A percentile compares a stretch with the other conserved stretches of the same genome.
phyloP scores from a whole-genome alignment of 2,888 invertebrate species.

The Idaea straminata region DNA sequence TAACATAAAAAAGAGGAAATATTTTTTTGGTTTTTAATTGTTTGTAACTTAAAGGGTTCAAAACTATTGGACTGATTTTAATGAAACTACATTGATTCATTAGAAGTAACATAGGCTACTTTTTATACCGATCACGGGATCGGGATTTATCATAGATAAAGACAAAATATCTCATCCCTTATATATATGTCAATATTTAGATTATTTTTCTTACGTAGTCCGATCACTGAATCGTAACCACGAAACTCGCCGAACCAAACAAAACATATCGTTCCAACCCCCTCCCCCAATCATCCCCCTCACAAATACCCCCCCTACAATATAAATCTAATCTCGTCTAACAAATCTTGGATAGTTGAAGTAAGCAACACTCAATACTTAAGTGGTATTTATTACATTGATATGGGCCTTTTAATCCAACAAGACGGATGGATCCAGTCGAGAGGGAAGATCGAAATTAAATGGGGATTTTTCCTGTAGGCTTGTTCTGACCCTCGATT shows the following conservation, averaged over 20 bases:
- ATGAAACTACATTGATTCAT: too few relatives aligned
- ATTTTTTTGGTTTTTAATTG: too few relatives aligned
- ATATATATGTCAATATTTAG: too few relatives aligned
- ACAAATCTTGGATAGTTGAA: background rate
- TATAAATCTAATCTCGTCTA: constrained; percentile 8
- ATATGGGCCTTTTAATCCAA: constrained; percentile 29
- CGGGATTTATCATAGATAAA: too few relatives aligned
- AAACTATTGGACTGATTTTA: too few relatives aligned
- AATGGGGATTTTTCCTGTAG: background rate
- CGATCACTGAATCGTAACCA: background rate
- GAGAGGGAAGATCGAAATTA: constrained; percentile 16
- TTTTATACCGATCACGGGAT: too few relatives aligned
- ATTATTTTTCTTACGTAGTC: background rate
- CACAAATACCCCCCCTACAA: constrained; percentile 26
- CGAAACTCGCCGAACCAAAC: background rate
- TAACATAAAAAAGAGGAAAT: too few relatives aligned
- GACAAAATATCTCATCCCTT: too few relatives aligned
- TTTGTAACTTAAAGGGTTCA: too few relatives aligned
- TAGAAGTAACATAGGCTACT: too few relatives aligned
- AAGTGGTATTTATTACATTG: constrained; percentile 35
- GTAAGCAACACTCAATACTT: constrained; percentile 35
- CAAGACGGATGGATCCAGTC: constrained; percentile 25
- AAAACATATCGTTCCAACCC: background rate
- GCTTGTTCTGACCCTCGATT: too few relatives aligned
- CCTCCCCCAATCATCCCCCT: constrained; percentile 13